phyloP scores from a whole-genome alignment of 2,113 vertebrate species.

The Pedetes capensis region DNA sequence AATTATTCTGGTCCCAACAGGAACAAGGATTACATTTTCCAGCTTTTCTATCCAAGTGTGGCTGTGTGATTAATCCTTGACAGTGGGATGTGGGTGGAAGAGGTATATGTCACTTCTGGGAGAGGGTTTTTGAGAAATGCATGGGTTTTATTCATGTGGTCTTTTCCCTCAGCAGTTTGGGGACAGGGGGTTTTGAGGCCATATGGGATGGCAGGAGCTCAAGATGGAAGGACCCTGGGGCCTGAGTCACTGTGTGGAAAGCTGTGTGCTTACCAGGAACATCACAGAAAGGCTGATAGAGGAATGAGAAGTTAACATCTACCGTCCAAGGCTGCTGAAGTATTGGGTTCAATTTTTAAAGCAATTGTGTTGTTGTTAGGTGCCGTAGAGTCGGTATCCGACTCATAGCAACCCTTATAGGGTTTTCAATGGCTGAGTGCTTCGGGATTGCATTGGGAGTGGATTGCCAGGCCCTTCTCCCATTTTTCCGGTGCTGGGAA shows the following conservation, averaged over 20 bases:
- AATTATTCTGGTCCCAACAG: neutral
- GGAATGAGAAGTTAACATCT: neutral
- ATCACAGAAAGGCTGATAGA: accelerated
- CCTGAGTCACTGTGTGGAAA: neutral
- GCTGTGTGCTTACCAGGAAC: neutral
- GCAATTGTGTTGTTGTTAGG: too few relatives aligned
- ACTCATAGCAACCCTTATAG: too few relatives aligned
- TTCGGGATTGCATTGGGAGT: too few relatives aligned
- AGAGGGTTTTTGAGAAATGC: neutral
- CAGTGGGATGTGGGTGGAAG: neutral
- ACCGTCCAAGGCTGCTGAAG: neutral
- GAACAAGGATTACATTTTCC: neutral
- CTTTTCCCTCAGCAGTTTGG: neutral
- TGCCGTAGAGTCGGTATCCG: too few relatives aligned
- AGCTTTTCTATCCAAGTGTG: neutral
- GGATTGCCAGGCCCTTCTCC: too few relatives aligned
- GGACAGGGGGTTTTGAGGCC: neutral
- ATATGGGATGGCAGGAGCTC: neutral
- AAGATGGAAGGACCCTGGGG: neutral
- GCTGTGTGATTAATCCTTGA: neutral
- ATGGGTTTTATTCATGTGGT: neutral
- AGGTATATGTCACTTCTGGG: neutral
- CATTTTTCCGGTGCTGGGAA: too few relatives aligned
- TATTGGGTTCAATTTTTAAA: neutral
- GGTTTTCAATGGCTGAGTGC: too few relatives aligned